phyloP scores from a whole-genome alignment of 2,797 vertebrate species.

The Limosa lapponica region DNA sequence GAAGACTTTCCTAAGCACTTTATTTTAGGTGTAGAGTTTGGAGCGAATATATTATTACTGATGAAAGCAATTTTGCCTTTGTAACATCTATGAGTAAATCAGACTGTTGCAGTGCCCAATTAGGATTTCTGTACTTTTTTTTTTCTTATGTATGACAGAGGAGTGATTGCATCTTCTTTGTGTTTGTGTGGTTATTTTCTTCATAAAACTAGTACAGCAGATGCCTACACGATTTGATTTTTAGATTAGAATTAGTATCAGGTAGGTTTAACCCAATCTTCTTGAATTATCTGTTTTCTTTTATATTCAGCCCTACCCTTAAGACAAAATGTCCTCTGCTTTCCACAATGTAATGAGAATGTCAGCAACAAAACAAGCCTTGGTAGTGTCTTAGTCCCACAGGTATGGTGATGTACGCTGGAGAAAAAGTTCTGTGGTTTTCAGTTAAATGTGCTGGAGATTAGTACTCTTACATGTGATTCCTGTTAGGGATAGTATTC shows the following conservation, averaged over 20 bases:
- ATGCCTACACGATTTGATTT: background rate
- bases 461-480: background rate
- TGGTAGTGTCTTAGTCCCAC: background rate
- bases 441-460: background rate
- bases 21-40: conserved; percentile 52
- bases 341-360: background rate
- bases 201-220: background rate
- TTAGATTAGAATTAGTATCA: background rate
- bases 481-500: background rate
- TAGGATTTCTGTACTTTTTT: background rate
- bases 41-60: conserved; percentile 30
- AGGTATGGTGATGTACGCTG: background rate
- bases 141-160: background rate
- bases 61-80: conserved; percentile 46
- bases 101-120: background rate
- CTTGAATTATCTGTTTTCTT: background rate
- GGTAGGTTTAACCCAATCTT: background rate
- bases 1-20: conserved; percentile 61
- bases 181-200: background rate
- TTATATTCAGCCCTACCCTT: background rate
- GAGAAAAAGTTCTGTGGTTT: background rate
- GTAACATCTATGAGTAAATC: conserved; percentile 8
- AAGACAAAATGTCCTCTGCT: background rate
- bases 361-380: background rate
- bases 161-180: background rate